These are phyloP conservation scores for Lepisosteus osseus DNA, from an alignment of 2,113 vertebrate genomes.

Conservation along the genomic window DNA sequence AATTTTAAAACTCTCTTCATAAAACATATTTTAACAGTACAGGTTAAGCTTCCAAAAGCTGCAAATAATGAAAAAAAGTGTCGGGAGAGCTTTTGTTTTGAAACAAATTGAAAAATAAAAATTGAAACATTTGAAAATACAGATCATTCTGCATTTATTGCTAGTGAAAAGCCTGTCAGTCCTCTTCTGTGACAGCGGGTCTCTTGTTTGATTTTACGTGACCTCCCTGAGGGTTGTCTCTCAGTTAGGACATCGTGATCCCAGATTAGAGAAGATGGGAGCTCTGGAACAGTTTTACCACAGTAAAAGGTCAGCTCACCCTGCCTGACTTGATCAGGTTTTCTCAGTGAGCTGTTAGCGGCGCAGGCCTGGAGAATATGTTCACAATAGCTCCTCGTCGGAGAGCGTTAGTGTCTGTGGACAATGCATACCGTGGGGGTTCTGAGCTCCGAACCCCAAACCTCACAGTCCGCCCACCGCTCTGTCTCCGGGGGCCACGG, in stretches of 20 bases:
- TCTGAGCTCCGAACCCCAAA: constrained; percentile 69
- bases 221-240: constrained; percentile 34
- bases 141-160: no score
- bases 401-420: constrained; percentile 76
- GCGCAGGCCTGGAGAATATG: constrained; percentile 81
- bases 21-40: no score
- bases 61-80: no score
- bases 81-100: no score
- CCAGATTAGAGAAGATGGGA: constrained; percentile 36
- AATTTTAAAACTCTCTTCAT: no score
- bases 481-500: constrained; percentile 66
- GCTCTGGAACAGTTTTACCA: constrained; percentile 56
- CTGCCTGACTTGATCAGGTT: constrained; percentile 59
- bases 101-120: no score
- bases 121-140: no score
- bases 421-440: constrained; percentile 75
- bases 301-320: constrained; percentile 63
- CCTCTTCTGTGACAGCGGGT: no score
- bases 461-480: constrained; percentile 12
- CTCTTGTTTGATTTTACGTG: no score
- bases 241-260: constrained; percentile 62
- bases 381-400: constrained; percentile 89
- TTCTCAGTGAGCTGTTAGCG: constrained; percentile 59
- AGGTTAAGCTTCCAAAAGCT: no score
- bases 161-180: no score